Percentiles rank a stretch among this genome's conserved stretches.
These are phyloP conservation scores for Myodes glareolus DNA, from an alignment of 2,113 vertebrate genomes.

Conservation along the genomic window DNA sequence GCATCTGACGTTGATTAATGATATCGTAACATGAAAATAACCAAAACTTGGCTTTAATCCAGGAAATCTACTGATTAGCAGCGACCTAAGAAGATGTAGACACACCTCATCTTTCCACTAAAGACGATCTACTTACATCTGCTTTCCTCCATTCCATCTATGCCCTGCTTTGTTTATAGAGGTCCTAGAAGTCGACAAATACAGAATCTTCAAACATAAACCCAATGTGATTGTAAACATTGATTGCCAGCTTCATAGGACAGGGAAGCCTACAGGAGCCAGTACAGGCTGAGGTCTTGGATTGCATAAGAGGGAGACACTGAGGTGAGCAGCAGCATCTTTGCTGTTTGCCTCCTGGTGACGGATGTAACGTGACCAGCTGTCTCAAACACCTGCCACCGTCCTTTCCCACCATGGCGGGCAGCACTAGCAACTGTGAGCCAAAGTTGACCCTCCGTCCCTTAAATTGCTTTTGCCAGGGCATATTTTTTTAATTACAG, in stretches of 20 bases:
- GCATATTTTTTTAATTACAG: neutral
- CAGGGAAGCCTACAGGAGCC: neutral
- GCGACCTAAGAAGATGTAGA: neutral
- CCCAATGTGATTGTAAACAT: neutral
- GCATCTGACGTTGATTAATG: neutral
- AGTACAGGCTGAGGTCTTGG: neutral
- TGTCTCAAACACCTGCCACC: neutral
- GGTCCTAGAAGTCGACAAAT: neutral
- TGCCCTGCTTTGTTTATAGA: neutral
- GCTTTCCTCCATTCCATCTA: neutral
- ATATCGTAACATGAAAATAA: slow-evolving; percentile 36
- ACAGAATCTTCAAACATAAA: neutral
- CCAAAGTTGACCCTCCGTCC: neutral
- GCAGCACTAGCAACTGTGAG: too few species aligned
- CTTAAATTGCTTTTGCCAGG: neutral
- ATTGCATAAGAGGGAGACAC: too few species aligned
- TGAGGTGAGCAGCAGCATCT: neutral
- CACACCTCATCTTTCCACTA: slow-evolving; percentile 2
- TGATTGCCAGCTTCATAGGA: too few species aligned
- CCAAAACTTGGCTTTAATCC: slow-evolving; percentile 36
- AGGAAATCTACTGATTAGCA: neutral
- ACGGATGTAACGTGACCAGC: too few species aligned
- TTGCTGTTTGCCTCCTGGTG: neutral
- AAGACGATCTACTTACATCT: neutral
- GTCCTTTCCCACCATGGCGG: neutral